A percentile compares a stretch with the other conserved stretches of the same genome.
phyloP scores from a whole-genome alignment of 2,113 vertebrate species.

The Tichodroma muraria region DNA sequence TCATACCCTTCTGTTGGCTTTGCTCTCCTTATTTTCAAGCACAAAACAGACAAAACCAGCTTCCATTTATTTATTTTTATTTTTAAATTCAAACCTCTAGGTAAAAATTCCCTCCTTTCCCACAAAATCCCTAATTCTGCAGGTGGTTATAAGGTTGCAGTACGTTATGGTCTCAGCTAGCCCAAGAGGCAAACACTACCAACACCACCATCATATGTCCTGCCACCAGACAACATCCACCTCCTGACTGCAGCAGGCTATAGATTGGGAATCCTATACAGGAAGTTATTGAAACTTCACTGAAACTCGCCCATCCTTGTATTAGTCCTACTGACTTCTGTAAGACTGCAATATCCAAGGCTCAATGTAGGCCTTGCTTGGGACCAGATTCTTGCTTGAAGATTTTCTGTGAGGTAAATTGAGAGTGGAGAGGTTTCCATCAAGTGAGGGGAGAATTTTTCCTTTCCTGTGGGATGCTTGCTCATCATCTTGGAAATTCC shows the following conservation, averaged over 20 bases:
- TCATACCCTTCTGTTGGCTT: not conserved
- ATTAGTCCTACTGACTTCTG: not conserved
- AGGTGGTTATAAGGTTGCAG: not conserved
- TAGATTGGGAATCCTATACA: not conserved
- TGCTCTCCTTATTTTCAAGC: not conserved
- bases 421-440: not conserved
- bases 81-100: not conserved
- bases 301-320: not conserved
- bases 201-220: not conserved
- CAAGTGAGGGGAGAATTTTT: not conserved
- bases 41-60: not conserved
- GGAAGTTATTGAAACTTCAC: not conserved
- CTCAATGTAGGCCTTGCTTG: not conserved
- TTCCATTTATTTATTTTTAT: not conserved
- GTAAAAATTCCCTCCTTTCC: not conserved
- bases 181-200: not conserved
- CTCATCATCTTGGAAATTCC: slow-evolving; percentile 22
- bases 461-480: not conserved
- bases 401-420: not conserved
- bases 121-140: not conserved
- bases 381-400: not conserved
- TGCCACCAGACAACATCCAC: not conserved
- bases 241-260: not conserved
- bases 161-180: not conserved
- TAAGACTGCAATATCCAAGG: not conserved